phyloP scores from a whole-genome alignment of 2,888 invertebrate species.

The Ophraella communa region DNA sequence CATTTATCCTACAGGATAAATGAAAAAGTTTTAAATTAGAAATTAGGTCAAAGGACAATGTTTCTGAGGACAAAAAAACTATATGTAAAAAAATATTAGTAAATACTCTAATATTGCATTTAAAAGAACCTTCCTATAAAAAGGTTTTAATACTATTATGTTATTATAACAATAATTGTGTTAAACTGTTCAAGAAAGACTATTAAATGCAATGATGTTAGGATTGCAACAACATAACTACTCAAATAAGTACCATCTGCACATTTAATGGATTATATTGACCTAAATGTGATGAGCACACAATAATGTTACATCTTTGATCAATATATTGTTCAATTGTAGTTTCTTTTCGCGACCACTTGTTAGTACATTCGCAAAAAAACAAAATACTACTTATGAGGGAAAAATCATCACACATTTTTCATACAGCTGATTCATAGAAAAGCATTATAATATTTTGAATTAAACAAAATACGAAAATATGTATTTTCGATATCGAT shows the following conservation, averaged over 20 bases:
- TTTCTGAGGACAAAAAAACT: constrained; percentile 28
- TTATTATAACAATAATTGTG: background rate
- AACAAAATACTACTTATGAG: background rate
- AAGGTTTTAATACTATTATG: background rate
- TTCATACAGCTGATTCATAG: constrained; percentile 20
- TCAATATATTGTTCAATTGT: background rate
- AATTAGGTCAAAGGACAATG: constrained; percentile 41
- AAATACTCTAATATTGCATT: constrained; percentile 3
- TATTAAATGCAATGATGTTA: background rate
- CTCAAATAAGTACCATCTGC: constrained; percentile 14
- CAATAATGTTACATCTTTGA: background rate
- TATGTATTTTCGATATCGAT: background rate
- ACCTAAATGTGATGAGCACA: constrained; percentile 10
- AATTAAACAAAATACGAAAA: background rate
- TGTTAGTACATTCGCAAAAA: constrained; percentile 21
- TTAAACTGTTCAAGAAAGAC: too few relatives aligned
- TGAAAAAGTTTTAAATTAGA: constrained; percentile 38
- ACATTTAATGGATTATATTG: constrained; percentile 8
- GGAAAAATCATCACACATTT: constrained; percentile 1
- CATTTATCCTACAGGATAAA: background rate
- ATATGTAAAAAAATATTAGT: constrained; percentile 27
- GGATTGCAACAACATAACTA: background rate
- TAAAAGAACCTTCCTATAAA: background rate
- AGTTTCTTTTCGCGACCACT: constrained; percentile 11
- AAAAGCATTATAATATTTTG: background rate